These are phyloP conservation scores for Ovis aries DNA, from an alignment of 2,113 vertebrate genomes.

Conservation along the genomic window DNA sequence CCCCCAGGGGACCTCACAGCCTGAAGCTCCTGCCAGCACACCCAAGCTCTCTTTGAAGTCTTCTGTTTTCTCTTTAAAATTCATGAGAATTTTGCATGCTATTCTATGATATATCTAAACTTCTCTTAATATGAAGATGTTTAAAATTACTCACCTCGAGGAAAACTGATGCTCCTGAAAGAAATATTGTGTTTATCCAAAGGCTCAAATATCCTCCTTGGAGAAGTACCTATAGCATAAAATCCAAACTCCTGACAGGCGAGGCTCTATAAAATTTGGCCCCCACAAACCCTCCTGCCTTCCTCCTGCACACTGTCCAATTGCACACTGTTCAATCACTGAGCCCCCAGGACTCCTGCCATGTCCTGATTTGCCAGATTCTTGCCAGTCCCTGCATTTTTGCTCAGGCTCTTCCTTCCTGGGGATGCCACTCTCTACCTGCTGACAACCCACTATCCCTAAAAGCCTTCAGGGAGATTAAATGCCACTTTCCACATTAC, in stretches of 20 bases:
- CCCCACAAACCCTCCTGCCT: neutral
- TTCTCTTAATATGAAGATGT: conserved; percentile 46
- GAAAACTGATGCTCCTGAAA: conserved; percentile 25
- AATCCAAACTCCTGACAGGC: neutral
- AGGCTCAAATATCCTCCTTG: neutral
- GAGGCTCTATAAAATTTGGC: neutral
- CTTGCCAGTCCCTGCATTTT: neutral
- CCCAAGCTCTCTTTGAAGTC: conserved; percentile 28
- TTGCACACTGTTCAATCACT: neutral
- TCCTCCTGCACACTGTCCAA: neutral
- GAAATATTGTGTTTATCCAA: neutral
- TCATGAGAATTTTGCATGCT: conserved; percentile 30
- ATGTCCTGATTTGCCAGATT: neutral
- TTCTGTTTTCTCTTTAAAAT: conserved; percentile 44
- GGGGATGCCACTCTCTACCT: neutral
- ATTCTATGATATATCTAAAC: conserved; percentile 12
- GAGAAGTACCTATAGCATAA: neutral
- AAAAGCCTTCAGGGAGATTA: neutral
- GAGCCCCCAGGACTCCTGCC: neutral
- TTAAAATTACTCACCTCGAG: conserved; percentile 46
- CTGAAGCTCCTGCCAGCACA: neutral
- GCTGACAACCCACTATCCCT: neutral
- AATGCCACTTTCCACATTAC: neutral
- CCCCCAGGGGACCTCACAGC: neutral
- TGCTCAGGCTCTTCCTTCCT: neutral